A percentile compares a stretch with the other conserved stretches of the same genome.
Conservation (phyloP, 1,140 invertebrate species). For the Hestina assimilis region DNA sequence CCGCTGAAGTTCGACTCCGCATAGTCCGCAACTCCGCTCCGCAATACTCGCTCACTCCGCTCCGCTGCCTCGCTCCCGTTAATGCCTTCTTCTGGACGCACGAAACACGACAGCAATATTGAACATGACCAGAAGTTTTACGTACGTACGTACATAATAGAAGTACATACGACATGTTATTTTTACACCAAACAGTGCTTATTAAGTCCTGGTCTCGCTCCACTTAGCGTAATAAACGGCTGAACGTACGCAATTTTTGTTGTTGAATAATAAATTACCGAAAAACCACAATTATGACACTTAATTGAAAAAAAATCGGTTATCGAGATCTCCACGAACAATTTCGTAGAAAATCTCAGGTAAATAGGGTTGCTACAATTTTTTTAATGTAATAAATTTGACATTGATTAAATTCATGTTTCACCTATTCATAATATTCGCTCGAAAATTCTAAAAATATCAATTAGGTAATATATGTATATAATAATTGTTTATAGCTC, state of each 20-base stretch:
- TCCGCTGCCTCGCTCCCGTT: too few species aligned
- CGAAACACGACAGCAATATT: not conserved
- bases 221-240: constrained; percentile 56
- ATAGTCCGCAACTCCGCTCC: too few species aligned
- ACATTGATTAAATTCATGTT: too few species aligned
- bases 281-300: constrained; percentile 60
- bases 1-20: too few species aligned
- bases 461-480: too few species aligned
- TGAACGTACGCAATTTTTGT: constrained; percentile 54
- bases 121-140: not conserved
- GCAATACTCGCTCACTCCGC: too few species aligned
- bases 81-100: not conserved
- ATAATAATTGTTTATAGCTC: too few species aligned
- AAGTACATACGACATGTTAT: constrained; percentile 19
- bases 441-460: too few species aligned
- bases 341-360: constrained; percentile 53
- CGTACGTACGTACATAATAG: not conserved
- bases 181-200: constrained; percentile 27
- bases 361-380: constrained; percentile 6
- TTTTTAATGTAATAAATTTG: not conserved
- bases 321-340: constrained; percentile 56
- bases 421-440: too few species aligned
- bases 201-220: constrained; percentile 27
- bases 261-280: constrained; percentile 59
- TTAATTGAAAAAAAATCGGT: constrained; percentile 66